Conservation (phyloP, 2,797 vertebrate genomes). For the Cetoscarus ocellatus region DNA sequence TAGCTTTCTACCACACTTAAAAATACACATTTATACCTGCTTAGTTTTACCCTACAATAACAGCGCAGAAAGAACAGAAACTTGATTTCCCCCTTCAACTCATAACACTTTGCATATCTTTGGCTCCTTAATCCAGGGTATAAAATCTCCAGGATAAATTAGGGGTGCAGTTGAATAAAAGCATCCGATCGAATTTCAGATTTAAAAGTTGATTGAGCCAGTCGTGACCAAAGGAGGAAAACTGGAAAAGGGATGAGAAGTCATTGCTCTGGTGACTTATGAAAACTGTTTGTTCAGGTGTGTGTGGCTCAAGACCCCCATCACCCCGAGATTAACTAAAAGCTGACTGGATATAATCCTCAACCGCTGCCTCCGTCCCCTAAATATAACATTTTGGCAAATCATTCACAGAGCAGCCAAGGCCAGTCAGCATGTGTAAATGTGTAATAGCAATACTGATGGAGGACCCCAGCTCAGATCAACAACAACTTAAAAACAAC, state of each 20-base stretch:
- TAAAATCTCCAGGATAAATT: constrained; percentile 22
- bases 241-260: constrained; percentile 26
- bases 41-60: constrained; percentile 15
- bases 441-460: constrained; percentile 40
- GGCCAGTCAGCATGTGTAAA: constrained; percentile 24
- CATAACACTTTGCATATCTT: constrained; percentile 60
- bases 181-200: constrained; percentile 25
- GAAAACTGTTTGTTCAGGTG: constrained; percentile 42
- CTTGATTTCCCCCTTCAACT: constrained; percentile 33
- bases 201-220: constrained; percentile 18
- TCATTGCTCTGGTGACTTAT: constrained; percentile 36
- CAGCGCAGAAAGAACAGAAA: constrained; percentile 6
- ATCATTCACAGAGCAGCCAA: constrained; percentile 32
- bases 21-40: constrained; percentile 31
- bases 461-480: constrained; percentile 19
- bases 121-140: constrained; percentile 27
- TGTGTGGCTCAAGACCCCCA: constrained; percentile 42
- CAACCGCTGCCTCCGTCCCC: constrained; percentile 14
- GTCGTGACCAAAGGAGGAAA: constrained; percentile 24
- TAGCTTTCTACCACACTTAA: not conserved
- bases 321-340: constrained; percentile 50
- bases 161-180: constrained; percentile 13
- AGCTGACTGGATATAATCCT: constrained; percentile 49
- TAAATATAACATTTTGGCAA: constrained; percentile 31
- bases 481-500: constrained; percentile 29